A percentile compares a stretch with the other conserved stretches of the same genome.
Conservation (phyloP, 2,888 invertebrate genomes). For the Tromatobia lineatoria region DNA sequence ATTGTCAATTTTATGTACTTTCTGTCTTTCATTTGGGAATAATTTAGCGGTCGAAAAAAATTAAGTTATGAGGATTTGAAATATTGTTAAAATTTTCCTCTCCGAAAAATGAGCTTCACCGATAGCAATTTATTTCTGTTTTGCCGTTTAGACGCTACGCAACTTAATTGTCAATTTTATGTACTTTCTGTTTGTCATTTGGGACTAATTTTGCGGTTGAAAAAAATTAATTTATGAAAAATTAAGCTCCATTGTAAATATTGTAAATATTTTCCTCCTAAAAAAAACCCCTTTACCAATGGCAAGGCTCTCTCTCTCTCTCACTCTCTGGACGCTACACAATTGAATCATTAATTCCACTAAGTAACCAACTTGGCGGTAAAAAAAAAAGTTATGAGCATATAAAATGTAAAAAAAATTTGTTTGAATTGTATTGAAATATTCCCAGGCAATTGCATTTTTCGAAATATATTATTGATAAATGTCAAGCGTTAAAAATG, state of each 20-base stretch:
- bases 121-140: too few species aligned
- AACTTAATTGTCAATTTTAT: slow-evolving; percentile 19
- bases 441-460: too few species aligned
- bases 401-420: too few species aligned
- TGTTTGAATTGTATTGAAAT: too few species aligned
- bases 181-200: slow-evolving; percentile 1
- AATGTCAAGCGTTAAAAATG: too few species aligned
- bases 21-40: not conserved
- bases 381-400: too few species aligned
- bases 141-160: slow-evolving; percentile 46
- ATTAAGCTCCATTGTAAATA: too few species aligned
- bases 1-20: slow-evolving; percentile 13
- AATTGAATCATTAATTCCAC: slow-evolving; percentile 18
- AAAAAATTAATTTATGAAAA: not conserved
- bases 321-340: slow-evolving; percentile 9
- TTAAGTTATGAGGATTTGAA: not conserved
- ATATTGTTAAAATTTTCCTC: not conserved
- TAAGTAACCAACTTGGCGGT: too few species aligned
- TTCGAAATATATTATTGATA: too few species aligned
- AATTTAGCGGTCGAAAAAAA: not conserved
- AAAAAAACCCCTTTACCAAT: too few species aligned
- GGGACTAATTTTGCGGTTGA: not conserved
- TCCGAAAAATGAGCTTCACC: slow-evolving; percentile 45
- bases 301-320: not conserved
- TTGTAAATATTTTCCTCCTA: not conserved